These are phyloP conservation scores for Drusus annulatus DNA, from an alignment of 1,140 invertebrate genomes.

Conservation along the genomic window DNA sequence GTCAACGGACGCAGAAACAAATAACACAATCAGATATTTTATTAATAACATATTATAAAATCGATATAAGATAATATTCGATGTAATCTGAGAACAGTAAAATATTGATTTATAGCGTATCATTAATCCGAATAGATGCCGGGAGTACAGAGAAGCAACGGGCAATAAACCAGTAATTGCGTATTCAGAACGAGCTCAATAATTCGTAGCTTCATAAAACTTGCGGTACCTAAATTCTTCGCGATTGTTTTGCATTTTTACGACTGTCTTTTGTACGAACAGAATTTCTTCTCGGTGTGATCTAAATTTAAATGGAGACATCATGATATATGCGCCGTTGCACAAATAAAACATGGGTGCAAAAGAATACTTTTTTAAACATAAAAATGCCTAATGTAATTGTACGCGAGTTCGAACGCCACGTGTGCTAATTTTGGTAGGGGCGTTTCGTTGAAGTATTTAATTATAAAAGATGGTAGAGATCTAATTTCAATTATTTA, in stretches of 20 bases:
- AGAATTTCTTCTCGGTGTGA: conserved; percentile 50
- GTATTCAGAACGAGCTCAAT: conserved; percentile 42
- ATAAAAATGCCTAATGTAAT: neutral
- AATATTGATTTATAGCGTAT: neutral
- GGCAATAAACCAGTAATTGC: conserved; percentile 31
- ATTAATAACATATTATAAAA: too few species aligned
- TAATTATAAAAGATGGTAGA: too few species aligned
- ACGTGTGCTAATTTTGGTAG: too few species aligned
- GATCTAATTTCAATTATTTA: too few species aligned
- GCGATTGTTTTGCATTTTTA: conserved; percentile 55
- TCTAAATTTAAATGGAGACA: conserved; percentile 54
- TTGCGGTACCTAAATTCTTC: conserved; percentile 55
- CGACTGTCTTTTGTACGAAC: conserved; percentile 49
- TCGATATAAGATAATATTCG: too few species aligned
- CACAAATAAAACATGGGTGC: conserved; percentile 25
- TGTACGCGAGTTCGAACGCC: too few species aligned
- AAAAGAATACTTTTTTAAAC: neutral
- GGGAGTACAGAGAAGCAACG: conserved; percentile 11
- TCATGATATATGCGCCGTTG: conserved; percentile 47
- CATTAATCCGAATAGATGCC: neutral
- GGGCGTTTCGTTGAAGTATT: too few species aligned
- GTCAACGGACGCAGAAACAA: too few species aligned
- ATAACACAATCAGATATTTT: too few species aligned
- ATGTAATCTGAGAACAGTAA: neutral
- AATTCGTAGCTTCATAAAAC: conserved; percentile 47